Evolutionary conservation across 2,113 vertebrate genomes (phyloP).

Genomic region (Pyrgilauda ruficollis): DNA sequence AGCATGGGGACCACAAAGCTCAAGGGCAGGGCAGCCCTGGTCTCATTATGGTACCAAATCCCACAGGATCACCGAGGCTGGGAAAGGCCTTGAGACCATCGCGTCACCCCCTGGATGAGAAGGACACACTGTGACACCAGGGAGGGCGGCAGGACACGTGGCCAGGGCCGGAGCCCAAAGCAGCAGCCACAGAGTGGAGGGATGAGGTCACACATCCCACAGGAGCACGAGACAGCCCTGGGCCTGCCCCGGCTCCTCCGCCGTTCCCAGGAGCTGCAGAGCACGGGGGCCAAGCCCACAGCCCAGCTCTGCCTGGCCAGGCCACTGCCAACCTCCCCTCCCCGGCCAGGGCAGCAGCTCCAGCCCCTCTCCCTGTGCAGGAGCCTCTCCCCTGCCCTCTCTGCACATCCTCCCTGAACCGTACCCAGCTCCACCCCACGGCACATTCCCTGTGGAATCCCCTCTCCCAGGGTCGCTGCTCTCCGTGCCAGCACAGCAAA

Average conservation of each 20-base stretch:
- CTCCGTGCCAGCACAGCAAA: background rate
- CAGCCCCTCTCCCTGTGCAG: background rate
- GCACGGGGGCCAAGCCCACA: background rate
- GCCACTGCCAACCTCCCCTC: background rate
- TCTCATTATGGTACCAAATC: background rate
- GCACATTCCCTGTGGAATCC: background rate
- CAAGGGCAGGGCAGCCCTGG: background rate
- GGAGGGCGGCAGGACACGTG: background rate
- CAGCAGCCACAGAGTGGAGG: accelerated
- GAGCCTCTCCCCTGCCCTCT: too few relatives aligned
- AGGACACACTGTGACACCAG: accelerated
- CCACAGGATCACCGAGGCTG: background rate
- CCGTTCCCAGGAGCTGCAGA: background rate
- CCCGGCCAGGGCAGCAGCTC: background rate
- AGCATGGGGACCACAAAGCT: accelerated
- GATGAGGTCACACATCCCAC: background rate
- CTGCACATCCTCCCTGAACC: too few relatives aligned
- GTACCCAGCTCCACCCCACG: accelerated
- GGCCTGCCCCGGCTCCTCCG: accelerated
- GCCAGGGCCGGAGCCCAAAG: background rate
- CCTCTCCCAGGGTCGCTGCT: background rate
- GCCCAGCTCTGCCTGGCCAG: background rate
- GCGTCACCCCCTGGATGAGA: background rate
- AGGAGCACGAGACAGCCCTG: background rate
- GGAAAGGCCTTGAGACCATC: background rate